phyloP scores from a whole-genome alignment of 2,113 vertebrate species.

The Cairina moschata region DNA sequence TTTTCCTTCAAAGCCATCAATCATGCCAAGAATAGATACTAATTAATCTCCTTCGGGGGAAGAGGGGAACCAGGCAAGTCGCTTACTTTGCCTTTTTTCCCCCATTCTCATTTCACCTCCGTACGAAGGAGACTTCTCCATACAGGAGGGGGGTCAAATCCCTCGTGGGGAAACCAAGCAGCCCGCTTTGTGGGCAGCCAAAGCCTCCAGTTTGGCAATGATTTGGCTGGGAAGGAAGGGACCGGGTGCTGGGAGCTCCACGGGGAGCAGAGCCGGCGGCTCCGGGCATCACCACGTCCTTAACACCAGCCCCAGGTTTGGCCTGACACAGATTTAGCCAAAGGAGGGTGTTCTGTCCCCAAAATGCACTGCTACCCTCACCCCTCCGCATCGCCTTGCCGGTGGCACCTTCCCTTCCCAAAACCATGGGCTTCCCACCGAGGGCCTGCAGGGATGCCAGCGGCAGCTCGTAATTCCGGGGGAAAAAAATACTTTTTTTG shows the following conservation, averaged over 20 bases:
- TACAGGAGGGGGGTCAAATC: not conserved
- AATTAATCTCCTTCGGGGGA: slow-evolving; percentile 18
- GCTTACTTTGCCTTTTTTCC: not conserved
- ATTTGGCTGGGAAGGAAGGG: not conserved
- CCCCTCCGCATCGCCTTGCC: too few relatives aligned
- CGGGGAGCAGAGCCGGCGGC: too few relatives aligned
- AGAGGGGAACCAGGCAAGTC: not conserved
- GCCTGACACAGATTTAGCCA: slow-evolving; percentile 12
- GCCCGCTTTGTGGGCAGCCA: not conserved
- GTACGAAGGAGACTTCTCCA: not conserved
- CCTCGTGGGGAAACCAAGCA: not conserved
- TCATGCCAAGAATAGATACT: slow-evolving; percentile 23
- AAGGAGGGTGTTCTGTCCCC: not conserved
- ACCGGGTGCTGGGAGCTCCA: not conserved
- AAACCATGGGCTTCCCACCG: accelerated
- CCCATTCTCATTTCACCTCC: not conserved
- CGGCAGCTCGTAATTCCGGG: not conserved
- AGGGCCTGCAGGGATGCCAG: not conserved
- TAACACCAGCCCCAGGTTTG: not conserved
- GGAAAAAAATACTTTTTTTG: slow-evolving; percentile 11
- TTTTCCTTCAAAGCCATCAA: slow-evolving; percentile 42
- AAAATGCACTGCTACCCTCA: not conserved
- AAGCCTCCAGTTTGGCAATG: not conserved
- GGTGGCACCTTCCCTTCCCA: not conserved
- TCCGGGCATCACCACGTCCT: accelerated